Conservation (phyloP, 2,113 vertebrate species). For the Tychaedon coryphoeus region DNA sequence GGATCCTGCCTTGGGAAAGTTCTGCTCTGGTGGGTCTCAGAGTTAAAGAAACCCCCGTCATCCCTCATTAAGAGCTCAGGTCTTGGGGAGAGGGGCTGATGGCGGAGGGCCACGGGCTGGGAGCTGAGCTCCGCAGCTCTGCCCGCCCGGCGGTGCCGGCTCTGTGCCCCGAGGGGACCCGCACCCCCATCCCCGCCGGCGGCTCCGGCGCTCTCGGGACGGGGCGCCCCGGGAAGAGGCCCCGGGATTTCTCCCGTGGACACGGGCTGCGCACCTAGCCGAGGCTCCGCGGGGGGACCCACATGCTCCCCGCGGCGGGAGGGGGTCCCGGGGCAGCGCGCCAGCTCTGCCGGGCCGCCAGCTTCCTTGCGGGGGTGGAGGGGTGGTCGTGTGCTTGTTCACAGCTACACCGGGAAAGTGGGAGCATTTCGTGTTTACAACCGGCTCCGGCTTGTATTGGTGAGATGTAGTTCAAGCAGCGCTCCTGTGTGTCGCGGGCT, state of each 20-base stretch:
- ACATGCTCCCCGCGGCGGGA: neutral
- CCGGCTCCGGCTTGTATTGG: neutral
- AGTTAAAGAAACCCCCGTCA: neutral
- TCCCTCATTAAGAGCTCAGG: neutral
- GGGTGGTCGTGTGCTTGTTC: neutral
- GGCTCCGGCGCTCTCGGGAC: neutral
- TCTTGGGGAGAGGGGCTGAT: neutral
- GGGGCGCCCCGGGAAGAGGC: neutral
- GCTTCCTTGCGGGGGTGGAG: neutral
- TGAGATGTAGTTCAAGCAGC: conserved; percentile 29
- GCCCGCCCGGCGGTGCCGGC: neutral
- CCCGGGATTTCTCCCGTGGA: neutral
- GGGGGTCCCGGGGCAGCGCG: neutral
- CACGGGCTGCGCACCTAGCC: neutral
- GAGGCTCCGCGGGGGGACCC: neutral
- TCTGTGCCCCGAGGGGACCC: neutral
- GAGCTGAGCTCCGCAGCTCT: neutral
- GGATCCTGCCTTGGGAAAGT: neutral
- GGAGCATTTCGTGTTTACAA: conserved; percentile 30
- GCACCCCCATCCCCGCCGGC: neutral
- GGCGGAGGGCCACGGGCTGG: neutral
- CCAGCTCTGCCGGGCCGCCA: neutral
- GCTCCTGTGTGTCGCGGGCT: conserved; percentile 36
- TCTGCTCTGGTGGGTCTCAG: neutral
- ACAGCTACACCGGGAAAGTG: neutral